Conservation (phyloP, 2,888 invertebrate genomes). For the Stictocephala bisonia region DNA sequence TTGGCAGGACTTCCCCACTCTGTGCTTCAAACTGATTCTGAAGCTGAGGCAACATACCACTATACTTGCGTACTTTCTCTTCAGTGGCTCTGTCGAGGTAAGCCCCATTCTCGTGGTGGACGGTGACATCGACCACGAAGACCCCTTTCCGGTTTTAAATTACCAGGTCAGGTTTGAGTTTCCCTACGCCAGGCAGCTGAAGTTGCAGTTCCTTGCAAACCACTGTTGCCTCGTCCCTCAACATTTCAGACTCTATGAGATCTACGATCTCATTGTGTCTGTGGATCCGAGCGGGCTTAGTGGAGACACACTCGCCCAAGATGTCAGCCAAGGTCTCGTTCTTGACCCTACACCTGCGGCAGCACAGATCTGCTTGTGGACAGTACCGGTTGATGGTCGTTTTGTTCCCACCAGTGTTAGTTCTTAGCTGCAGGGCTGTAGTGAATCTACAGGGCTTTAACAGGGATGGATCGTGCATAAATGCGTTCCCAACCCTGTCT, state of each 20-base stretch:
- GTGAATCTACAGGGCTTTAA: conserved; percentile 59
- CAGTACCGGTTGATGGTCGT: neutral
- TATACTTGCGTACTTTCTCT: neutral
- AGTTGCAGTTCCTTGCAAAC: conserved; percentile 40
- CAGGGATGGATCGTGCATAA: conserved; percentile 54
- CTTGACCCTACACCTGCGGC: conserved; percentile 57
- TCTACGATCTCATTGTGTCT: neutral
- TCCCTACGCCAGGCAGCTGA: conserved; percentile 46
- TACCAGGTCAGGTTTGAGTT: conserved; percentile 53
- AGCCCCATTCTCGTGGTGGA: neutral
- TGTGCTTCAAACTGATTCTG: too few species aligned
- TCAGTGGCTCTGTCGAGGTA: neutral
- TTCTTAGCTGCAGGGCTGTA: conserved; percentile 60
- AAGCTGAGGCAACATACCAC: too few species aligned
- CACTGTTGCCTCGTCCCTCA: neutral
- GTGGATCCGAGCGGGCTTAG: conserved; percentile 29
- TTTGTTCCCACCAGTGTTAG: conserved; percentile 58
- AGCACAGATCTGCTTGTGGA: conserved; percentile 44
- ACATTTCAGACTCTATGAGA: neutral
- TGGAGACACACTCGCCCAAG: neutral
- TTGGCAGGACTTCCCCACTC: too few species aligned
- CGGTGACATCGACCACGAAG: neutral
- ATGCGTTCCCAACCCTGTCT: conserved; percentile 56
- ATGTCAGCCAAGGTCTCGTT: neutral
- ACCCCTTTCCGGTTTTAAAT: neutral